A percentile compares a stretch with the other conserved stretches of the same genome.
Evolutionary conservation across 2,113 vertebrate genomes (phyloP).

Genomic region (Peromyscus leucopus): DNA sequence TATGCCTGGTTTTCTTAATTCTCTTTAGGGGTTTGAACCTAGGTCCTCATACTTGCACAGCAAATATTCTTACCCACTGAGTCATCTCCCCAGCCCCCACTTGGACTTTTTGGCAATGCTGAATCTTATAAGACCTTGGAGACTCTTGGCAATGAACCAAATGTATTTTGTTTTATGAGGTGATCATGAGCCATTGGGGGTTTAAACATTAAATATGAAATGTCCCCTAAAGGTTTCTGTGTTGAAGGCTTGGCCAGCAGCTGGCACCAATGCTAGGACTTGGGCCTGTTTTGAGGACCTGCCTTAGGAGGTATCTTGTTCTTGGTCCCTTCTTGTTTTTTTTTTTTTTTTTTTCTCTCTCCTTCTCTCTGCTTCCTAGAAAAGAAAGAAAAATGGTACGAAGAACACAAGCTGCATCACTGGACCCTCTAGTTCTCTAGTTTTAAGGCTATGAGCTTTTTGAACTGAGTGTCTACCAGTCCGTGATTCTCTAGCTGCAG

Average conservation of each 20-base stretch:
- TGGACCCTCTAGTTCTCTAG: background rate
- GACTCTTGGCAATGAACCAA: background rate
- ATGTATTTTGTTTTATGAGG: slow-evolving; percentile 2
- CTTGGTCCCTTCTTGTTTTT: background rate
- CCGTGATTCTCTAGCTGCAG: background rate
- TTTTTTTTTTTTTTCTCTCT: too few species aligned
- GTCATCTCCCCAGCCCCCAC: too few species aligned
- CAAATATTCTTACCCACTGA: background rate
- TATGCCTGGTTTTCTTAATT: background rate
- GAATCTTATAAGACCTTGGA: background rate
- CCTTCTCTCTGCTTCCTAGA: background rate
- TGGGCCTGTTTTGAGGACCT: background rate
- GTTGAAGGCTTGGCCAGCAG: background rate
- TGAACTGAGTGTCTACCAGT: background rate
- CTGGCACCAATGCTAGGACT: background rate
- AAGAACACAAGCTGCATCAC: background rate
- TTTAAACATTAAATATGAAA: background rate
- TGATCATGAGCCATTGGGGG: background rate
- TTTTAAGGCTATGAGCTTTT: background rate
- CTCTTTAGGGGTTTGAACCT: background rate
- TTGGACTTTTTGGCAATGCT: background rate
- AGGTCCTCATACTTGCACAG: background rate
- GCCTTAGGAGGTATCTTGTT: background rate
- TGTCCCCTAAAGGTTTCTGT: background rate
- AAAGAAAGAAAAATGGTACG: background rate